Base-by-base conservation (phyloP, 2,888 invertebrate species). In the Encarsia formosa region DNA sequence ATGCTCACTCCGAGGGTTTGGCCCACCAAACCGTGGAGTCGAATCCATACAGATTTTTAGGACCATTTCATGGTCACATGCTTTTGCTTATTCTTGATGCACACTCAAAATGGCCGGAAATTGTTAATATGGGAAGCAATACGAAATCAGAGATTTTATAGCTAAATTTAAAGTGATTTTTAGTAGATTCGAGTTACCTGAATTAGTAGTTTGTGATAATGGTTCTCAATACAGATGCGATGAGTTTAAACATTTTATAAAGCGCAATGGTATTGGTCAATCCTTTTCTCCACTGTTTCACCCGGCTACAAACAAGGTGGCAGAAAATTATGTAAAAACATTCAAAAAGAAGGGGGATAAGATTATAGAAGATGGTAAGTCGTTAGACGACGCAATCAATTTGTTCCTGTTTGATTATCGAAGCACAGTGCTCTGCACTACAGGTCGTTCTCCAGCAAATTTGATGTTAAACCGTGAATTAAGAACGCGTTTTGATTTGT, bases 21-120 rank as follows among this genome's bases (percentile, higher is more conserved):
- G 35, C 49, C 58, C 4, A 47, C 32, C n/a, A 24, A 34, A 29
- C 52, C 58, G 4, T 62, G 58, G 60, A 45, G 46, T n/a, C 20
- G 58, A 18, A 24, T 62, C 5, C 61, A 60, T 29, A 49, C 58
- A 9, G 59, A 61, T 58, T 52, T 38, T 42, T 54, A 15, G 59
- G 53, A 15, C 61, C 61, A 23, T 61, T 60, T 46, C 34, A 52
- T 4, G 52, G 43, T n/a, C 20, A 35, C 16, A 49, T 54, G 50
- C 50, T 46, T 24, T 34, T 54, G 23, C n/a, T 50, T 6, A 20
- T 54, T 3, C 18, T 50, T 13, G 50, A 53, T 44, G 43, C 47
- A 11, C 42, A 48, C 15, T 37, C 47, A 37, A 48, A 52, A 31
- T 50, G 50, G 50, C 50, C 50, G 2, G 44, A 44, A 18, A n/a